Base-by-base conservation (phyloP, 2,888 invertebrate genomes). In the Pemphredon lugubris region DNA sequence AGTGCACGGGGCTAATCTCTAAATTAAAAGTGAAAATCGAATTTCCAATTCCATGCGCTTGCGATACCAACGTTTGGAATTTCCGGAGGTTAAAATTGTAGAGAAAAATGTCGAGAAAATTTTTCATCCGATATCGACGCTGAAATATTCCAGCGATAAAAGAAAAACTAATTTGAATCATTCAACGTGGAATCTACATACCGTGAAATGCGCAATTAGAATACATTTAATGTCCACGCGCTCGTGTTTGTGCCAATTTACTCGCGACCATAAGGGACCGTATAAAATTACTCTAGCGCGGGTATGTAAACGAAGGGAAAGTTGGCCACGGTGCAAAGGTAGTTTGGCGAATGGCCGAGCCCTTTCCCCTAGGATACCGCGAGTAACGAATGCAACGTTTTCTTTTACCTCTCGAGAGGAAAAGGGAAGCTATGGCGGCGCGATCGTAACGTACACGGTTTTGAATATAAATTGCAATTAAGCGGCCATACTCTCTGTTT, bases 301-400 rank as follows among this genome's bases (percentile, higher is more conserved):
- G 64, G 20, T 14, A 60, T 45, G 55, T 21, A 60, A 60, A 67
- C 48, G 66, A 34, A 34, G 40, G 18, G 7, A n/a, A 65, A 64
- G 23, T 51, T 39, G 9, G 0, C 20, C 11, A 11, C 20, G 34
- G 7, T 26, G 30, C 9, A 14, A 21, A 32, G 53, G 21, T 53
- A 18, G 2, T 7, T 6, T 21, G 20, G 51, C 18, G 23, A 11
- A 50, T 21, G 47, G 23, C 34, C 32, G 11, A 18, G 34, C 5
- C 34, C 3, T 26, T 26, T 40, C 48, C n/a, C 64, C 7, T 4
- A 23, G 39, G 39, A 39, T 18, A 21, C 11, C 2, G n/a, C 13
- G 20, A 6, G 9, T 21, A 20, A 34, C n/a, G 13, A 32, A 37
- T 16, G 2, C 51, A 37, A 50, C 48, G 32, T 34, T 34, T 32